Evolutionary conservation across 2,888 invertebrate genomes (phyloP).

Genomic region (Nemotelus pantherinus): DNA sequence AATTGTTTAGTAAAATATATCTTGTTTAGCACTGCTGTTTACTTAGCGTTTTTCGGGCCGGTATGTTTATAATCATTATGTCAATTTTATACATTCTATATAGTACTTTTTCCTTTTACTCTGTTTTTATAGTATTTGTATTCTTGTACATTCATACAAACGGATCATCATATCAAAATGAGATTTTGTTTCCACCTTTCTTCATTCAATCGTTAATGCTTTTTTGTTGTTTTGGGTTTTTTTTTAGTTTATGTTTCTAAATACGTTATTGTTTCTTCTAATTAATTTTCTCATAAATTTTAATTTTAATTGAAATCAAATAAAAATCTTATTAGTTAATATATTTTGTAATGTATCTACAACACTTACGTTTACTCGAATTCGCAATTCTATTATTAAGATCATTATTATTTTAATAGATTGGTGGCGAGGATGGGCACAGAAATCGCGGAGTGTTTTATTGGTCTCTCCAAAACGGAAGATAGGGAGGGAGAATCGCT

Average conservation of each 20-base stretch:
- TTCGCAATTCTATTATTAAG: slow-evolving; percentile 3
- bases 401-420: background rate
- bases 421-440: background rate
- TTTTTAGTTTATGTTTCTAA: background rate
- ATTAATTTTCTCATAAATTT: background rate
- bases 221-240: no score
- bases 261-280: background rate
- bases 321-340: slow-evolving; percentile 18
- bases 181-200: background rate
- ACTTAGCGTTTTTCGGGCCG: background rate
- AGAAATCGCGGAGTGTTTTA: background rate
- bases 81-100: background rate
- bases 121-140: background rate
- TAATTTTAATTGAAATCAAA: slow-evolving; percentile 4
- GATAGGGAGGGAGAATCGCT: background rate
- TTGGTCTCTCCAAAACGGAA: background rate
- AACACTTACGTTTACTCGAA: slow-evolving; percentile 22
- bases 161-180: background rate
- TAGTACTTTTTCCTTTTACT: background rate
- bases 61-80: background rate
- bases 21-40: background rate
- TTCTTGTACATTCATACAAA: background rate
- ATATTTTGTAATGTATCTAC: slow-evolving; percentile 27
- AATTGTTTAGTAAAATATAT: background rate
- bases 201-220: no score